Conservation (phyloP, 2,113 vertebrate species). For the Hyla sarda region DNA sequence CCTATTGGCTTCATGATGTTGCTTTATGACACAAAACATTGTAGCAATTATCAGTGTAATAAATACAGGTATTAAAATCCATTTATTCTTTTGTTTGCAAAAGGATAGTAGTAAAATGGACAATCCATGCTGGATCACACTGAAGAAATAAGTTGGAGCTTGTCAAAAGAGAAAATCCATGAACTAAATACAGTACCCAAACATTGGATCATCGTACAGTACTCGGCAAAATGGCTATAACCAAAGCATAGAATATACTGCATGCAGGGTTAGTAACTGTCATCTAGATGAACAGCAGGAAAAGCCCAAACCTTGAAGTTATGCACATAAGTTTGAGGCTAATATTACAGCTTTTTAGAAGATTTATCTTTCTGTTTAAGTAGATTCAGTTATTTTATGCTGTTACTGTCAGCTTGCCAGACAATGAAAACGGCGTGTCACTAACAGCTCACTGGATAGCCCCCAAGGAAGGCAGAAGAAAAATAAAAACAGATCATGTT, state of each 20-base stretch:
- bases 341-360: conserved; percentile 17
- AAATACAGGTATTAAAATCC: not conserved
- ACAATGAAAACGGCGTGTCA: not conserved
- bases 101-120: not conserved
- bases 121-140: not conserved
- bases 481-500: conserved; percentile 16
- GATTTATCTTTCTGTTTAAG: conserved; percentile 12
- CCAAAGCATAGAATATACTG: conserved; percentile 49
- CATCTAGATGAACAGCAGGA: conserved; percentile 3
- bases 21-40: not conserved
- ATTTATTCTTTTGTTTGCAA: not conserved
- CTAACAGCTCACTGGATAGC: conserved; percentile 12
- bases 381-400: not conserved
- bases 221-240: conserved; percentile 70
- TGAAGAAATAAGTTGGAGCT: conserved; percentile 54
- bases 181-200: conserved; percentile 67
- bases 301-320: conserved; percentile 15
- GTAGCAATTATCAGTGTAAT: not conserved
- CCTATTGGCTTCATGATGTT: not conserved
- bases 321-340: not conserved
- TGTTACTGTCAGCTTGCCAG: not conserved
- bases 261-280: conserved; percentile 59
- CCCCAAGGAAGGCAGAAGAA: not conserved
- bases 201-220: conserved; percentile 66
- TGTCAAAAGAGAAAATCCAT: conserved; percentile 68